Evolutionary conservation across 2,797 vertebrate genomes (phyloP).

Genomic region (Diglossa cyanea): DNA sequence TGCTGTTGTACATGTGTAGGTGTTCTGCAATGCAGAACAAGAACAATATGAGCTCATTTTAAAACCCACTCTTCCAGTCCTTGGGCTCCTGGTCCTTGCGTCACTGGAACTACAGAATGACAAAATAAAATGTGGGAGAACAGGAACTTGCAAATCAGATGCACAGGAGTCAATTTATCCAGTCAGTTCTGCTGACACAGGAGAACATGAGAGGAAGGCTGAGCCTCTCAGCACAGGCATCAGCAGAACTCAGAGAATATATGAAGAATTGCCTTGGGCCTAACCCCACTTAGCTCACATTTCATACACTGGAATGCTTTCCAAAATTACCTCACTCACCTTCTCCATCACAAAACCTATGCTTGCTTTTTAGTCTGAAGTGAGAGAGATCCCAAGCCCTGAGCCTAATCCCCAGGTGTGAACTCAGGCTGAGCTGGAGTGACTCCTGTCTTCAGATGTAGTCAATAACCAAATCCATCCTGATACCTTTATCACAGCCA

Average conservation of each 20-base stretch:
- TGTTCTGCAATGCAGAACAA: neutral
- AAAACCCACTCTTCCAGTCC: neutral
- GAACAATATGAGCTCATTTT: neutral
- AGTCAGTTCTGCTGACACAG: conserved; percentile 40
- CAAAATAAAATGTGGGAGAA: neutral
- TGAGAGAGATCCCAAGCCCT: neutral
- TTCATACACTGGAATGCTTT: neutral
- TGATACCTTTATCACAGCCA: neutral
- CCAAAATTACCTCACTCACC: neutral
- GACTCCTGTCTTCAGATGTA: neutral
- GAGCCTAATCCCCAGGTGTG: neutral
- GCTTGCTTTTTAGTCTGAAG: neutral
- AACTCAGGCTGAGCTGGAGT: neutral
- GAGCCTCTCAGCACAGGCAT: neutral
- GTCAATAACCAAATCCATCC: neutral
- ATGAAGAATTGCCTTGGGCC: conserved; percentile 32
- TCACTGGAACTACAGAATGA: neutral
- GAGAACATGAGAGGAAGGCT: neutral
- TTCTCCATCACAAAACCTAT: neutral
- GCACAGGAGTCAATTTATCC: neutral
- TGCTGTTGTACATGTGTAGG: neutral
- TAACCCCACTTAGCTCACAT: neutral
- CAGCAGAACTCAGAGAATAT: conserved; percentile 50
- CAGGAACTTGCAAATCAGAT: conserved; percentile 39
- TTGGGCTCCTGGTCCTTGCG: neutral